Evolutionary conservation across 2,113 vertebrate species (phyloP).

Genomic region (Motacilla alba): DNA sequence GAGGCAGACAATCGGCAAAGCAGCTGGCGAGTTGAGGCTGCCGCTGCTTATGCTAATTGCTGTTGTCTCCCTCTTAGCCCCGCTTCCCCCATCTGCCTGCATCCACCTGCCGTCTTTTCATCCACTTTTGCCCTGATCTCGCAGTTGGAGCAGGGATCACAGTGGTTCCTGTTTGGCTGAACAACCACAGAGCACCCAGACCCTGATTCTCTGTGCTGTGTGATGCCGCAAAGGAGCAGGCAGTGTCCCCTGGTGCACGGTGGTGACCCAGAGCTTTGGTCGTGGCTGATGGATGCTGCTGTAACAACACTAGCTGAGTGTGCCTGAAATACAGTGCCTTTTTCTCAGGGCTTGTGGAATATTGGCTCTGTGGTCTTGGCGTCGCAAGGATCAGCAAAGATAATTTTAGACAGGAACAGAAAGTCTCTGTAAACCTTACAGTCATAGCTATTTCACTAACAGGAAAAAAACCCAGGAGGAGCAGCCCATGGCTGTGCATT

Average conservation of each 20-base stretch:
- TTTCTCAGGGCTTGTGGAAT: conserved; percentile 21
- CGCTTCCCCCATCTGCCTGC: not conserved
- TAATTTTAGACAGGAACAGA: conserved; percentile 60
- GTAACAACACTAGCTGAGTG: not conserved
- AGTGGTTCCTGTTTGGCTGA: not conserved
- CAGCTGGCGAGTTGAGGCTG: conserved; percentile 43
- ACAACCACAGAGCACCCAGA: rapidly evolving
- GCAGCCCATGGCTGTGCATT: not conserved
- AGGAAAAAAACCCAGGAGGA: not conserved
- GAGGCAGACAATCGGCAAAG: not conserved
- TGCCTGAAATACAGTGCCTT: not conserved
- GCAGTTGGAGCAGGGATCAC: not conserved
- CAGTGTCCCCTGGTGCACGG: not conserved
- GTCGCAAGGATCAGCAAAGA: conserved; percentile 9
- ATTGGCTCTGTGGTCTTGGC: conserved; percentile 25
- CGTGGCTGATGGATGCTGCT: not conserved
- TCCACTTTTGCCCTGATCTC: not conserved
- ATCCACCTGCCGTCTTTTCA: conserved; percentile 15
- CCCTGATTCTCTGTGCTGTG: not conserved
- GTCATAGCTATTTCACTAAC: not conserved
- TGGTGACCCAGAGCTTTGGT: not conserved
- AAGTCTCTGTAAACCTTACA: conserved; percentile 35
- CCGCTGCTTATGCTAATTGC: conserved; percentile 7
- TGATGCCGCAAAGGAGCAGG: not conserved
- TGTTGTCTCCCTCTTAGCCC: conserved; percentile 3